Conservation (phyloP, 1,140 invertebrate species). For the Saccostrea echinata region DNA sequence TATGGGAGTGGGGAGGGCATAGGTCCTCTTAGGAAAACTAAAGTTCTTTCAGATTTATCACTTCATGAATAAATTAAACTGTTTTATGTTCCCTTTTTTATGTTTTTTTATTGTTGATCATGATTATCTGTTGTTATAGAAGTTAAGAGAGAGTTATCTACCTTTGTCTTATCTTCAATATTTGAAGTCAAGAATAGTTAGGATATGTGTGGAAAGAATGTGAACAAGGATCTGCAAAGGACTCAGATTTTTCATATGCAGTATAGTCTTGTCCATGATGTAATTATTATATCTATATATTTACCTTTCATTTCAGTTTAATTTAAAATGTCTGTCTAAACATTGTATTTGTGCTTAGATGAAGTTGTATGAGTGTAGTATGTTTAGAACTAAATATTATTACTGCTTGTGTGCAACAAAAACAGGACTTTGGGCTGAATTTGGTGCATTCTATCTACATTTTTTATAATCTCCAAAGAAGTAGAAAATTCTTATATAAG, state of each 20-base stretch:
- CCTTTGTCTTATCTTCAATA: slow-evolving; percentile 5
- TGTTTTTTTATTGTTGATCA: not conserved
- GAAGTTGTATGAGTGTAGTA: too few species aligned
- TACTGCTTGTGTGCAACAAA: too few species aligned
- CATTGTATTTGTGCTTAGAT: too few species aligned
- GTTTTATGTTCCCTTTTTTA: not conserved
- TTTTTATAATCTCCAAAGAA: too few species aligned
- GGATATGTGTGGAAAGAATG: not conserved
- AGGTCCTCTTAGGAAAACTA: not conserved
- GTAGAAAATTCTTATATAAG: too few species aligned
- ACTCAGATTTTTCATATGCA: not conserved
- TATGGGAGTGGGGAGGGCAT: not conserved
- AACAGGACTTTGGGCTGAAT: too few species aligned
- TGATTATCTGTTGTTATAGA: not conserved
- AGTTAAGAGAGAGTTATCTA: not conserved
- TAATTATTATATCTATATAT: too few species aligned
- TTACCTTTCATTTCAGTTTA: too few species aligned
- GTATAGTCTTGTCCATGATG: not conserved
- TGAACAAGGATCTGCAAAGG: not conserved
- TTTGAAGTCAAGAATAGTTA: not conserved
- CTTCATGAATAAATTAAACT: not conserved
- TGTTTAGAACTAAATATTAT: too few species aligned
- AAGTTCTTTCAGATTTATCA: not conserved
- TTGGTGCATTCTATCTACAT: too few species aligned
- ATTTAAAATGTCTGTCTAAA: too few species aligned